phyloP scores from a whole-genome alignment of 1,140 invertebrate species.

The Sesamia nonagrioides region DNA sequence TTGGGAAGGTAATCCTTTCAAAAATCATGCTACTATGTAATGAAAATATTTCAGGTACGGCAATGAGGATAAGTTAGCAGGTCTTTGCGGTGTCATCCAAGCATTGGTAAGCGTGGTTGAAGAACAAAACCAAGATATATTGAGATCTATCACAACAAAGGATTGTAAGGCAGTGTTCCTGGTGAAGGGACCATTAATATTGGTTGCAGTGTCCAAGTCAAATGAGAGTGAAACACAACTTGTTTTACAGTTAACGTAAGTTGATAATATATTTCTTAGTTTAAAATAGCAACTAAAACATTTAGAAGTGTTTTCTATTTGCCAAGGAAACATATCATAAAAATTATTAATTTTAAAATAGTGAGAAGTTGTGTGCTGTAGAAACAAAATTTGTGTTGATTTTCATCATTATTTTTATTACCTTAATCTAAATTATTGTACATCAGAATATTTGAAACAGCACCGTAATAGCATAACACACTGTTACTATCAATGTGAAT shows the following conservation, averaged over 20 bases:
- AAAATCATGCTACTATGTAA: not conserved
- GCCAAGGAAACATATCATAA: too few species aligned
- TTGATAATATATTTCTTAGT: constrained; percentile 55
- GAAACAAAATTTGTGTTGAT: too few species aligned
- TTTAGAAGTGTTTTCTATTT: too few species aligned
- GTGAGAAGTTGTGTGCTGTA: too few species aligned
- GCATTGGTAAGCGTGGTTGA: constrained; percentile 97
- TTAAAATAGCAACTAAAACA: too few species aligned
- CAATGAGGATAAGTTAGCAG: constrained; percentile 97
- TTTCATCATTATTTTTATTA: too few species aligned
- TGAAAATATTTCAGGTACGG: constrained; percentile 91
- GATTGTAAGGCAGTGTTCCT: constrained; percentile 96
- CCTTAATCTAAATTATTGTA: too few species aligned
- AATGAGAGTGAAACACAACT: constrained; percentile 95
- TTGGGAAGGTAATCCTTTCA: too few species aligned
- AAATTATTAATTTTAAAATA: too few species aligned
- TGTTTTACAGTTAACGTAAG: constrained; percentile 95
- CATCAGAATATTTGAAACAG: too few species aligned
- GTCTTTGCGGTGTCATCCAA: constrained; percentile 98
- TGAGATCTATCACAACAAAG: constrained; percentile 95
- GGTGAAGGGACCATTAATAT: constrained; percentile 94
- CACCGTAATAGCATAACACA: too few species aligned
- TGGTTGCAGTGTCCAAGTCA: constrained; percentile 95
- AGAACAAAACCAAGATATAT: constrained; percentile 92
- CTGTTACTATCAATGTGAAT: too few species aligned